Evolutionary conservation across 2,797 vertebrate genomes (phyloP).

Genomic region (Oryzias dopingdopingensis): DNA sequence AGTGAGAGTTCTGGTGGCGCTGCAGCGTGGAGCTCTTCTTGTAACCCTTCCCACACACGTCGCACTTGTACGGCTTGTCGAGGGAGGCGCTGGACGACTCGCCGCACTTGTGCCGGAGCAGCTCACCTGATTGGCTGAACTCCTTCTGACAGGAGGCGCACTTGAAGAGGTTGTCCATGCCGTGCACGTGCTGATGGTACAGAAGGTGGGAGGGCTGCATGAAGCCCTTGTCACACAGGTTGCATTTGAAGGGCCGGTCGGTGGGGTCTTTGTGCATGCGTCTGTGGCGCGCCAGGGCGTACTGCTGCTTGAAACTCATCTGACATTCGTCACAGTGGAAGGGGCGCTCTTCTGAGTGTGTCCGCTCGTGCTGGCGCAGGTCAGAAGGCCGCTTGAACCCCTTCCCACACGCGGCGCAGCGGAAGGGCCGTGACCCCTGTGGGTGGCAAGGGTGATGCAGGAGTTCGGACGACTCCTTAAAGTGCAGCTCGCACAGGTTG

Average conservation of each 20-base stretch:
- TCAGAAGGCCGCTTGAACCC: constrained; percentile 95
- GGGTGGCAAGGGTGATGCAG: constrained; percentile 98
- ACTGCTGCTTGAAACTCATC: constrained; percentile 99
- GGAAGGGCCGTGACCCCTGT: constrained; percentile 91
- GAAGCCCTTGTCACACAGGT: constrained; percentile 95
- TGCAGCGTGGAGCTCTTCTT: constrained; percentile 94
- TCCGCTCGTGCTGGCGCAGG: constrained; percentile 94
- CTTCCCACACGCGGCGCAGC: constrained; percentile 91
- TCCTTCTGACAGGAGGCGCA: constrained; percentile 96
- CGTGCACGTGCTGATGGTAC: constrained; percentile 96
- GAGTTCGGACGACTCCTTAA: constrained; percentile 95
- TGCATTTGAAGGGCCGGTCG: constrained; percentile 93
- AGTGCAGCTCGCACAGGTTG: constrained; percentile 93
- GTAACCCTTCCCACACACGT: constrained; percentile 92
- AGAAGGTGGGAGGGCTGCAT: constrained; percentile 94
- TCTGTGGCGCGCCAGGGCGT: constrained; percentile 90
- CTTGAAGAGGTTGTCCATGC: constrained; percentile 97
- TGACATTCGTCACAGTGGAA: constrained; percentile 98
- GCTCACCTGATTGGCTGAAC: constrained; percentile 94
- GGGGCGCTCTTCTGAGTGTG: constrained; percentile 97
- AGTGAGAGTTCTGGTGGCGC: constrained; percentile 94
- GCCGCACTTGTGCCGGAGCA: constrained; percentile 93
- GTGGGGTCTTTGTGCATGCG: constrained; percentile 88
- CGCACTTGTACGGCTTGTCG: constrained; percentile 94
- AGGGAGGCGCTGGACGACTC: constrained; percentile 78